These are phyloP conservation scores for Rhineura floridana DNA, from an alignment of 2,113 vertebrate genomes.

Conservation along the genomic window DNA sequence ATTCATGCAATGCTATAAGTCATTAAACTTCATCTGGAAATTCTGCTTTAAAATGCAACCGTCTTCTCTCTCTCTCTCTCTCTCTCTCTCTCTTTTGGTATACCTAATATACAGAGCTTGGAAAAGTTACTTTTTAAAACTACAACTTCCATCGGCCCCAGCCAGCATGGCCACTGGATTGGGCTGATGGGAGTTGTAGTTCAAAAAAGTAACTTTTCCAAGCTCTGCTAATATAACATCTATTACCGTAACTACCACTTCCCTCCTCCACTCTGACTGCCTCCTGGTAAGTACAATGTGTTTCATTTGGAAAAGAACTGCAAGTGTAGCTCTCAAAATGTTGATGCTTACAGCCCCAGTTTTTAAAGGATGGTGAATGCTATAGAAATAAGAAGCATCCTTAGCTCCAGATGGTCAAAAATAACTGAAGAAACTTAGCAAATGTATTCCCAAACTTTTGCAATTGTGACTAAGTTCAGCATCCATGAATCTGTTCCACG, in stretches of 20 bases:
- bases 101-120: too few species aligned
- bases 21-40: conserved; percentile 72
- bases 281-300: not conserved
- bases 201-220: too few species aligned
- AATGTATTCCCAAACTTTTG: conserved; percentile 4
- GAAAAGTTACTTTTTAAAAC: too few species aligned
- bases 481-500: not conserved
- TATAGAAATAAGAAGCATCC: rapidly evolving
- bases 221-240: too few species aligned
- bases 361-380: not conserved
- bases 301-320: conserved; percentile 7
- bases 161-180: too few species aligned
- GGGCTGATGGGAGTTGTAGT: too few species aligned
- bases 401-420: not conserved
- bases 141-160: too few species aligned
- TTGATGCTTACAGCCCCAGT: conserved; percentile 3
- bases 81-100: not conserved
- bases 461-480: not conserved
- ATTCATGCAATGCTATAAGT: conserved; percentile 68
- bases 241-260: conserved; percentile 28
- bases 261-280: not conserved
- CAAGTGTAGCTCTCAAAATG: conserved; percentile 40
- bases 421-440: not conserved
- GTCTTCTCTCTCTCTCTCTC: not conserved
- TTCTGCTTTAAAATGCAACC: conserved; percentile 57